phyloP scores from a whole-genome alignment of 2,113 vertebrate species.

The Elaphurus davidianus region DNA sequence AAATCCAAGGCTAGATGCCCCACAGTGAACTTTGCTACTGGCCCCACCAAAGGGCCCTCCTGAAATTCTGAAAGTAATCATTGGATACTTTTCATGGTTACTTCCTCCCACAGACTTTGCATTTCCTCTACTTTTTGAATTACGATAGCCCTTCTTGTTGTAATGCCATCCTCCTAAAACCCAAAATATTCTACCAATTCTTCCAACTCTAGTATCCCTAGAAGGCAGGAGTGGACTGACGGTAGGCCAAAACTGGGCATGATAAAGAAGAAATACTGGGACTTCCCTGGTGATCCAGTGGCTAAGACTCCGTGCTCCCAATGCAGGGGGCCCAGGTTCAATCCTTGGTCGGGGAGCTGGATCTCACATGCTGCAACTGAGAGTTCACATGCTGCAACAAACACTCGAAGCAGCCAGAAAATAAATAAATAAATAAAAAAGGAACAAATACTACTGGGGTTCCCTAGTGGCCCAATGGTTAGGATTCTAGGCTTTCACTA shows the following conservation, averaged over 20 bases:
- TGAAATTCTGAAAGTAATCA: background rate
- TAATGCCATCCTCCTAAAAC: background rate
- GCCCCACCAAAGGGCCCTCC: background rate
- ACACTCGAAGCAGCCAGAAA: too few relatives aligned
- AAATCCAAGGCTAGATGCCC: background rate
- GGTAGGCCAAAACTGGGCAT: background rate
- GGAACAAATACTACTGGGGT: background rate
- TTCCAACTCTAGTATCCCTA: background rate
- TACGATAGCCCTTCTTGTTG: background rate
- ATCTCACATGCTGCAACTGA: too few relatives aligned
- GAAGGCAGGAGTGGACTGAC: background rate
- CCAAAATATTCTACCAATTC: background rate
- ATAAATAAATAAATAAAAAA: too few relatives aligned
- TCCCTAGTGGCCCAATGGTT: background rate
- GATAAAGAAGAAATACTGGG: background rate
- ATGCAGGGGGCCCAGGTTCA: background rate
- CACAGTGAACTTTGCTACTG: background rate
- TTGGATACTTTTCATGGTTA: background rate
- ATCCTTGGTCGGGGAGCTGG: background rate
- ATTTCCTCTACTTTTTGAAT: background rate
- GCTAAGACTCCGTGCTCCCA: background rate
- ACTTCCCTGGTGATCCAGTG: background rate
- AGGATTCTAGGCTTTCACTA: background rate
- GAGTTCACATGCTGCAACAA: too few relatives aligned
- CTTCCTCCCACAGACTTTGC: background rate